Base-by-base conservation (phyloP, 1,140 invertebrate genomes). In the Archegozetes longisetosus region DNA sequence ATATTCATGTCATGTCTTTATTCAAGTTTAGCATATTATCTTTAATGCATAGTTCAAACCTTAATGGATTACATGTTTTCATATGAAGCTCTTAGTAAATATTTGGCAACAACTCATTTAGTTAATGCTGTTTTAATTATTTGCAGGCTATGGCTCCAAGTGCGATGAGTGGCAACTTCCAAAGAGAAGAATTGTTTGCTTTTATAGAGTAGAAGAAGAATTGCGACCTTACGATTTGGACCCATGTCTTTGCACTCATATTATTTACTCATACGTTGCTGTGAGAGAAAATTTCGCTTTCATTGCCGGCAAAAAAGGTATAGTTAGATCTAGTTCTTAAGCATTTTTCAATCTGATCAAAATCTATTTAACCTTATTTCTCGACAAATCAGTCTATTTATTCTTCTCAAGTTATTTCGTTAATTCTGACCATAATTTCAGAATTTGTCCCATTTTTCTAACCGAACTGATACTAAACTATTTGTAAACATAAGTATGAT, bases 331-430 rank as follows among this genome's bases (percentile, higher is more conserved):
- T n/a, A 6, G 4, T 9, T n/a, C n/a, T n/a, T n/a, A n/a, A n/a
- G n/a, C n/a, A n/a, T n/a, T n/a, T n/a, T n/a, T n/a, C n/a, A n/a
- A n/a, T n/a, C n/a, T n/a, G n/a, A n/a, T n/a, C n/a, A n/a, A n/a
- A n/a, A n/a, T n/a, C n/a, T n/a, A n/a, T n/a, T n/a, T 68, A n/a
- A 56, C 66, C 9, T 13, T 47, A 13, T 47, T 20, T 47, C 46
- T 47, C 46, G 13, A 13, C 46, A 13, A 13, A 13, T 47, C 46
- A 13, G 57, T 62, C 24, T 63, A 63, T 25, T 80, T 79, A 63
- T 83, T 80, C 40, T 81, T 78, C 4, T n/a, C 46, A 13, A 13
- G 13, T n/a, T 13, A 13, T 47, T 47, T 47, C n/a, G 13, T 47
- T 47, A 13, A 13, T n/a, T n/a, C n/a, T n/a, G n/a, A n/a, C n/a